These are phyloP conservation scores for Coptodon bakossiorum DNA, from an alignment of 2,113 vertebrate species.

Conservation along the genomic window DNA sequence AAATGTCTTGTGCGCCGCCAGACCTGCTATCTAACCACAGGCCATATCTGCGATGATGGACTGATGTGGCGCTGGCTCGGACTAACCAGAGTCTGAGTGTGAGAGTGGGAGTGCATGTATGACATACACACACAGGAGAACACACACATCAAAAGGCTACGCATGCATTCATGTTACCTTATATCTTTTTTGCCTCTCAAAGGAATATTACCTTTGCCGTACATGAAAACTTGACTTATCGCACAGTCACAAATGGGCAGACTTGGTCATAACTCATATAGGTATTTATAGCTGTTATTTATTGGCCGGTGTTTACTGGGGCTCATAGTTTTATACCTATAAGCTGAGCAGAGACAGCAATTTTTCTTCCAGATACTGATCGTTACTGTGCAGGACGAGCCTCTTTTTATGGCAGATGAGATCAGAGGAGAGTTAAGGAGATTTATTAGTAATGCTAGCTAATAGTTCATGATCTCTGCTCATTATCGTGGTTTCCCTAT, in stretches of 20 bases:
- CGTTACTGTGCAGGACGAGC: conserved; percentile 20
- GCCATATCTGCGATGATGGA: conserved; percentile 71
- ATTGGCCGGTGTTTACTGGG: background rate
- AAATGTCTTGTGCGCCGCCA: conserved; percentile 70
- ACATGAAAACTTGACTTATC: conserved; percentile 42
- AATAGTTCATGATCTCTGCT: conserved; percentile 8
- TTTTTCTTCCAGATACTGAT: background rate
- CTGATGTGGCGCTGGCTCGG: conserved; percentile 65
- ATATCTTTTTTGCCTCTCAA: conserved; percentile 2
- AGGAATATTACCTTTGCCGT: background rate
- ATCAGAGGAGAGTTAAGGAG: conserved; percentile 45
- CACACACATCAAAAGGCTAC: conserved; percentile 36
- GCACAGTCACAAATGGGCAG: conserved; percentile 25
- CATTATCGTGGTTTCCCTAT: background rate
- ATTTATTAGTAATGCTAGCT: conserved; percentile 32
- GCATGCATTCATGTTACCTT: conserved; percentile 32
- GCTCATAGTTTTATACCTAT: conserved; percentile 3
- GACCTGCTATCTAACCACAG: conserved; percentile 63
- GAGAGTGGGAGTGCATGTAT: conserved; percentile 29
- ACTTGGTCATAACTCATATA: conserved; percentile 27
- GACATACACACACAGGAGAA: background rate
- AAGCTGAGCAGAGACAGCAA: background rate
- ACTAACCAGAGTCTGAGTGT: conserved; percentile 57
- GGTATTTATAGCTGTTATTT: conserved; percentile 57
- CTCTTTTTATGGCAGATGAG: conserved; percentile 43